Evolutionary conservation across 2,113 vertebrate species (phyloP), one percentile per base, ranked within the genome.

Genomic region (Corydoras maculifer): DNA sequence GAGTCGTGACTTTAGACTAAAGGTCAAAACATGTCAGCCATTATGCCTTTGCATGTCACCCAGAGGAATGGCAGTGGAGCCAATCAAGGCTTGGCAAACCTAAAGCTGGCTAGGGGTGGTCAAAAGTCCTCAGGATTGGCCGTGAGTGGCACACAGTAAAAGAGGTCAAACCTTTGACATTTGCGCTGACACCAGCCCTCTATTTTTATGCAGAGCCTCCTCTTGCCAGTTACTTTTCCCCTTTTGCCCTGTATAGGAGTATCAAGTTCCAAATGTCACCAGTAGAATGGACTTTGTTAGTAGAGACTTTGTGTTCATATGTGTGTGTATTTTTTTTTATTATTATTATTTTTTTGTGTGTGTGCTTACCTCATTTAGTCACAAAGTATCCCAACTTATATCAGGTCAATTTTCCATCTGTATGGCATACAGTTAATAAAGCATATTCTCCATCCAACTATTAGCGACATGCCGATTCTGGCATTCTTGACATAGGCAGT

Each of bases 251-350:
- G 68, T 80, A 74, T 69, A 74, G 50, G 35, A 55, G 50, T 79
- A 81, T 79, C 77, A 73, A 72, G 80, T 82, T 80, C 64, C 77
- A 82, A 80, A 79, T 82, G 76, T 79, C 74, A 79, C 77, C 48
- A 58, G 73, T 71, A 73, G 69, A 79, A 77, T 76, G 62, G 68
- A 70, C 73, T 79, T 82, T 79, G 72, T 77, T 74, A 70, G 73
- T 74, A 68, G 59, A 68, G 64, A 70, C 64, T 67, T 30, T 77
- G 14, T 77, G 69, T 66, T 65, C 53, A 55, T 51, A 30, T 70
- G 29, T 75, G 59, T 31, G 62, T 68, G 32, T 68, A 53, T 64
- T 51, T 68, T 15, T 62, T 58, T 29, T 4, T 55, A 14, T n/a
- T 25, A 25, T 25, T 1, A 25, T 25, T 25, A 12, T 59, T 49